phyloP scores from a whole-genome alignment of 1,140 invertebrate species.

The Nymphalis io region DNA sequence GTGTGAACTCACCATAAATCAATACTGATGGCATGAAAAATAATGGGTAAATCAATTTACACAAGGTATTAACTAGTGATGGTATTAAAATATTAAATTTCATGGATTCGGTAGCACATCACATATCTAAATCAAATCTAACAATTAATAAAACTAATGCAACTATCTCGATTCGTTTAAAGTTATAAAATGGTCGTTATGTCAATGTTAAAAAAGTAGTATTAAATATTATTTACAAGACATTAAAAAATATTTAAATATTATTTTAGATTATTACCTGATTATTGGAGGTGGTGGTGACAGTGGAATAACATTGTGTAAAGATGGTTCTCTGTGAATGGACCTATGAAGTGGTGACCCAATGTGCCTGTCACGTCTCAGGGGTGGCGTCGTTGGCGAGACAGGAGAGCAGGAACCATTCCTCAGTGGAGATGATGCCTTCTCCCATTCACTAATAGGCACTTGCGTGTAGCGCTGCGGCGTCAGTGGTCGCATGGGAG shows the following conservation, averaged over 20 bases:
- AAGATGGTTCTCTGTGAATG: slow-evolving; percentile 52
- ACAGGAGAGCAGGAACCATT: slow-evolving; percentile 82
- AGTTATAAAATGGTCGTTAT: too few relatives aligned
- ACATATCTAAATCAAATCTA: too few relatives aligned
- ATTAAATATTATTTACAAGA: too few relatives aligned
- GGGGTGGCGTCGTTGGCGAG: slow-evolving; percentile 82
- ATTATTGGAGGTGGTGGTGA: slow-evolving; percentile 66
- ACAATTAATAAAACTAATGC: too few relatives aligned
- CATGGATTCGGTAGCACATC: too few relatives aligned
- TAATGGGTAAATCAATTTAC: slow-evolving; percentile 25
- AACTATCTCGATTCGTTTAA: too few relatives aligned
- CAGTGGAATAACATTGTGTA: slow-evolving; percentile 54
- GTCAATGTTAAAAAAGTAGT: too few relatives aligned
- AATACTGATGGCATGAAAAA: slow-evolving; percentile 53
- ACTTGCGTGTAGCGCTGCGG: slow-evolving; percentile 65
- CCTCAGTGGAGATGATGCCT: slow-evolving; percentile 69
- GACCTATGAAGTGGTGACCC: slow-evolving; percentile 60
- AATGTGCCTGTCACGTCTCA: slow-evolving; percentile 55
- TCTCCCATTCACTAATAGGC: slow-evolving; percentile 77
- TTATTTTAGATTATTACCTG: slow-evolving; percentile 64
- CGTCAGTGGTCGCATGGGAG: slow-evolving; percentile 52
- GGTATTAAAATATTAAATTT: too few relatives aligned
- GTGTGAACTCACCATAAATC: slow-evolving; percentile 42
- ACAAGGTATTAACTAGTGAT: neutral
- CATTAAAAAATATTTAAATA: too few relatives aligned